Evolutionary conservation across 2,888 invertebrate species (phyloP).

Genomic region (Drosophila pegasa): DNA sequence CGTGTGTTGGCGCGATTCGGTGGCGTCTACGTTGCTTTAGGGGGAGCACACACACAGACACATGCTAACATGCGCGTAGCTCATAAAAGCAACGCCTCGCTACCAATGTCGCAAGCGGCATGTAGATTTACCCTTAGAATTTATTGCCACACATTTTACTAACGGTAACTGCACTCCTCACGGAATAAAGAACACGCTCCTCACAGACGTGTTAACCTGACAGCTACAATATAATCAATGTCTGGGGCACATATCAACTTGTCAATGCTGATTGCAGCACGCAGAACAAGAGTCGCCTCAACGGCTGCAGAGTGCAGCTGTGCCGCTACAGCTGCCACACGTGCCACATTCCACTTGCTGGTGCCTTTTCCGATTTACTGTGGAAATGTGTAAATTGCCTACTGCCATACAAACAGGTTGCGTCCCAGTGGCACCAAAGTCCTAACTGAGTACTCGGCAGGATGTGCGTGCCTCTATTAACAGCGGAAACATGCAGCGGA

Average conservation of each 20-base stretch:
- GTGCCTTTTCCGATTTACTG: conserved; percentile 20
- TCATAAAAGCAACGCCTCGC: conserved; percentile 38
- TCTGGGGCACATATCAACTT: conserved; percentile 56
- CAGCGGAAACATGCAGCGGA: conserved; percentile 70
- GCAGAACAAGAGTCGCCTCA: conserved; percentile 22
- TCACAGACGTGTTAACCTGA: conserved; percentile 29
- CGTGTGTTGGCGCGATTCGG: conserved; percentile 11
- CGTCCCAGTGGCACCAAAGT: conserved; percentile 17
- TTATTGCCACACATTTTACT: conserved; percentile 50
- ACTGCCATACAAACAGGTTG: not conserved
- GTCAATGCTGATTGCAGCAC: conserved; percentile 71
- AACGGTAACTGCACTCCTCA: conserved; percentile 34
- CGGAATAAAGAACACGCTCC: conserved; percentile 16
- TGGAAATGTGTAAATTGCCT: conserved; percentile 33
- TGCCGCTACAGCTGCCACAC: conserved; percentile 29
- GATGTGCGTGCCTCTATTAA: conserved; percentile 65
- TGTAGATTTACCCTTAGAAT: conserved; percentile 46
- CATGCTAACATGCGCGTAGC: conserved; percentile 12
- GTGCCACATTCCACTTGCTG: conserved; percentile 32
- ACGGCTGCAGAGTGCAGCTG: conserved; percentile 46
- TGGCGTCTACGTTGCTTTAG: conserved; percentile 50
- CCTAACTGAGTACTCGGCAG: conserved; percentile 15
- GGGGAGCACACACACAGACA: conserved; percentile 7
- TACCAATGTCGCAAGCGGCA: conserved; percentile 42
- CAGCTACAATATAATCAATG: conserved; percentile 72